These are phyloP conservation scores for Andrena marginata DNA, from an alignment of 2,888 invertebrate genomes.

Conservation along the genomic window DNA sequence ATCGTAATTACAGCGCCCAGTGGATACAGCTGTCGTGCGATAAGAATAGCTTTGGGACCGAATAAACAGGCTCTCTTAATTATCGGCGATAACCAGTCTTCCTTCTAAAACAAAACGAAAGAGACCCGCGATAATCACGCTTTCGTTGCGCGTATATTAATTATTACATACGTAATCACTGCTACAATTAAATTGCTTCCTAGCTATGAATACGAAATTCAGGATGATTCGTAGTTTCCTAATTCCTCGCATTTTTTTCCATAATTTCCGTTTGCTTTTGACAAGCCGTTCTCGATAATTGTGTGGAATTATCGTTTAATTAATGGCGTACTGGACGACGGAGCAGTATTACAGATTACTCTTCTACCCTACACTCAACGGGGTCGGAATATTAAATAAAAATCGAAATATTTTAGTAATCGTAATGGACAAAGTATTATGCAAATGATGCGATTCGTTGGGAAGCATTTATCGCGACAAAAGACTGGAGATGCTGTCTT, in stretches of 20 bases:
- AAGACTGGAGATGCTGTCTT: conserved; percentile 14
- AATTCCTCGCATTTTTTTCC: not conserved
- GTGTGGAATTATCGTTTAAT: conserved; percentile 27
- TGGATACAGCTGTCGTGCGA: not conserved
- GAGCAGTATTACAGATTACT: not conserved
- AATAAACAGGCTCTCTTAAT: conserved; percentile 27
- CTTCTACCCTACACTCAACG: too few relatives aligned
- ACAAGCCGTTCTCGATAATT: conserved; percentile 10
- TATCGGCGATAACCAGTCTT: conserved; percentile 15
- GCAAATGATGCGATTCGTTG: not conserved
- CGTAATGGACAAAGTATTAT: too few relatives aligned
- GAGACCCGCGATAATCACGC: not conserved
- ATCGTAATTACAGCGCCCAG: conserved; percentile 1
- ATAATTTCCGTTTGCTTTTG: not conserved
- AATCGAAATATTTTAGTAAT: too few relatives aligned
- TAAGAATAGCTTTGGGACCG: not conserved
- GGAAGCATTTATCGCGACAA: not conserved
- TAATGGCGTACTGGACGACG: conserved; percentile 2
- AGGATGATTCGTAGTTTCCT: conserved; percentile 23
- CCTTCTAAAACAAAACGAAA: not conserved
- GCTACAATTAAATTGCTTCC: not conserved
- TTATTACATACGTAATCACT: conserved; percentile 25
- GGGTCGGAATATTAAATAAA: too few relatives aligned
- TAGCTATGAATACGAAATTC: not conserved
- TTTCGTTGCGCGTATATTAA: conserved; percentile 6